Evolutionary conservation across 2,113 vertebrate species (phyloP), one percentile per base, ranked within the genome.

Genomic region (Mustelus asterias): DNA sequence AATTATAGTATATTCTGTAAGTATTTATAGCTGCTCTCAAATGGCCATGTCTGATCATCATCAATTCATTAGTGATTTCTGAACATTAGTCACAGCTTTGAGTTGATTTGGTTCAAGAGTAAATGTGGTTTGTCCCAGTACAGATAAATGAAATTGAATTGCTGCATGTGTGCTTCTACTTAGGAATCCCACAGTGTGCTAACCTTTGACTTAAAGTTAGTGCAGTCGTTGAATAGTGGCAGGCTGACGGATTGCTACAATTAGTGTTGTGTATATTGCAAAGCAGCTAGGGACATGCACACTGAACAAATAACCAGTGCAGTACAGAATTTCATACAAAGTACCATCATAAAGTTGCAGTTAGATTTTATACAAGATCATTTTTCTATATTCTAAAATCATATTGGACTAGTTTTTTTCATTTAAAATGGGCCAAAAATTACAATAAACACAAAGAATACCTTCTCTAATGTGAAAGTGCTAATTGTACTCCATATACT

Each of bases 171-270:
- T 70, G 69, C 24, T 48, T 95, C 67, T 72, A 44, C 41, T 24
- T 48, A 33, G 67, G 94, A 95, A 95, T 72, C 69, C 94, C 69
- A 95, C 69, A 54, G 94, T 26, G 69, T 95, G 41, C 94, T 95
- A 54, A 41, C 41, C 94, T 95, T 76, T 95, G 94, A 95, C 94
- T 95, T 95, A 44, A 70, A 72, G 76, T 95, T 72, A 95, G 44
- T 72, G 24, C 33, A 54, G 26, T 76, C 29, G 22, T 54, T 95
- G 44, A 70, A 76, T 16, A 48, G 41, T 95, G 94, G 44, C 69
- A 72, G 94, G 69, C 94, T 95, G 94, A 76, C 13, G 1, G 67
- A 95, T 72, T 72, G 70, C 69, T 33, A 54, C 94, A 95, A 95
- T 95, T 95, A 95, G 89, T 70, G 67, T 44, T 26, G 54, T 76